Conservation (phyloP, 23 tunicate species). For the Botrylloides violaceus region DNA sequence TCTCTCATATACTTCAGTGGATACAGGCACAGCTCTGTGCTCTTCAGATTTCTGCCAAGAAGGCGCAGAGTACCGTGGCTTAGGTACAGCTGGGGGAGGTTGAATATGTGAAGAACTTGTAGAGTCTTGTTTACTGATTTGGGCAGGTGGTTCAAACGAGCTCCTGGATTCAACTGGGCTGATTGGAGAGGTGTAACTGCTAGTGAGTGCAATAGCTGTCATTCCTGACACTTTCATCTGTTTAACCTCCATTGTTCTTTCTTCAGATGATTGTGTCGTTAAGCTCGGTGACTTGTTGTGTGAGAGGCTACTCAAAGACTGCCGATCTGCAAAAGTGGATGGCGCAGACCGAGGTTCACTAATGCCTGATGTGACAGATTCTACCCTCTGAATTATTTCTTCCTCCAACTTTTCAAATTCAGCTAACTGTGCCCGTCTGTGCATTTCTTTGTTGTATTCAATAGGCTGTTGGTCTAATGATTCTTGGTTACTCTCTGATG, state of each 20-base stretch:
- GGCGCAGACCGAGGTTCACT: background rate
- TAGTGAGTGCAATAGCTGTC: slow-evolving; percentile 84
- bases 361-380: background rate
- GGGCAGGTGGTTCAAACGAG: slow-evolving; percentile 28
- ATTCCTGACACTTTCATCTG: slow-evolving; percentile 81
- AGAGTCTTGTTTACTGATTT: background rate
- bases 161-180: slow-evolving; percentile 9
- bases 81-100: slow-evolving; percentile 54
- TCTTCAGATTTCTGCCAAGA: slow-evolving; percentile 76
- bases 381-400: background rate
- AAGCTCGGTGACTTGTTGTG: slow-evolving; percentile 4
- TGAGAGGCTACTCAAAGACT: background rate
- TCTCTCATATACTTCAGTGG: slow-evolving; percentile 70
- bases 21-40: slow-evolving; percentile 38
- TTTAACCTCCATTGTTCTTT: slow-evolving; percentile 56
- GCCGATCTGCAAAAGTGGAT: background rate
- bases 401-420: slow-evolving; percentile 14
- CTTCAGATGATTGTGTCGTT: slow-evolving; percentile 2
- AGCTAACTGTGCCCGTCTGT: background rate
- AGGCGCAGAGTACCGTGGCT: slow-evolving; percentile 70
- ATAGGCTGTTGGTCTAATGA: background rate
- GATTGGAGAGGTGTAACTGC: slow-evolving; percentile 19
- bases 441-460: background rate
- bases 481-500: background rate
- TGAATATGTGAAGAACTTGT: slow-evolving; percentile 1